Evolutionary conservation across 2,888 invertebrate genomes (phyloP).

Genomic region (Formica aserva): DNA sequence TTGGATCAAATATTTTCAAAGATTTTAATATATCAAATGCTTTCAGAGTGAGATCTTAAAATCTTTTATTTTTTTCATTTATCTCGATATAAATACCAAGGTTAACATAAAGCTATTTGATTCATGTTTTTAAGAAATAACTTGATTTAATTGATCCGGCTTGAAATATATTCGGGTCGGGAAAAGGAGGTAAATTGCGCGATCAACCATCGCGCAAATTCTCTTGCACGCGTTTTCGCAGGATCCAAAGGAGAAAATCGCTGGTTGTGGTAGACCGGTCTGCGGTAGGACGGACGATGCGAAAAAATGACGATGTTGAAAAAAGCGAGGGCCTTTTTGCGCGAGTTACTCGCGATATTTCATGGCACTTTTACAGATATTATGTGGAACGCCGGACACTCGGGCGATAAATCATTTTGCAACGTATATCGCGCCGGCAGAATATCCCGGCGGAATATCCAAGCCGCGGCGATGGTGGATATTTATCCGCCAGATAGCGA

Average conservation of each 20-base stretch:
- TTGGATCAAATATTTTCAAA: neutral
- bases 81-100: neutral
- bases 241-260: constrained; percentile 21
- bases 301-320: constrained; percentile 49
- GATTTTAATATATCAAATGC: neutral
- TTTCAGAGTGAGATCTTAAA: no score
- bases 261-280: constrained; percentile 33
- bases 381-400: constrained; percentile 65
- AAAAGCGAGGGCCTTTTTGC: constrained; percentile 57
- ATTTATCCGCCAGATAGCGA: constrained; percentile 68
- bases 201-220: constrained; percentile 42
- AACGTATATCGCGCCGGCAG: constrained; percentile 50
- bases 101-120: neutral
- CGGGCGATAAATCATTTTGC: constrained; percentile 68
- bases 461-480: constrained; percentile 48
- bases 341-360: constrained; percentile 66
- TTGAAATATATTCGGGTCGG: constrained; percentile 30
- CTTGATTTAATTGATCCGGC: constrained; percentile 40
- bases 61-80: constrained; percentile 5
- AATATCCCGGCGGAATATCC: constrained; percentile 17
- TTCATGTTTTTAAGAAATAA: constrained; percentile 25
- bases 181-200: constrained; percentile 44
- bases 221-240: constrained; percentile 26
- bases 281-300: neutral
- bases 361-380: constrained; percentile 69